Percentiles rank a stretch among this genome's conserved stretches.
These are phyloP conservation scores for Sebastolobus altivelis DNA, from an alignment of 2,797 vertebrate species.

Conservation along the genomic window DNA sequence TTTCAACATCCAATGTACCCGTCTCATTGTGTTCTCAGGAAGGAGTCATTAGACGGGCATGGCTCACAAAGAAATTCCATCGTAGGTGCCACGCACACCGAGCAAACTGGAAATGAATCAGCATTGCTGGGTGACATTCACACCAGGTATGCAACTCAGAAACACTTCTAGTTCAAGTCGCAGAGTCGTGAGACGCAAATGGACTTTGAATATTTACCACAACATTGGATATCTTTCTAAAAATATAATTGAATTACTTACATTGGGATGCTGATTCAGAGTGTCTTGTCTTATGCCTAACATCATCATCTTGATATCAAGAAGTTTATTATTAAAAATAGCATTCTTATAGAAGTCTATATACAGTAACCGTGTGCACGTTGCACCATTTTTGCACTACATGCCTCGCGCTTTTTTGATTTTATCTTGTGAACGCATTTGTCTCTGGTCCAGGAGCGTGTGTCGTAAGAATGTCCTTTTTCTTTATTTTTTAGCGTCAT, in stretches of 20 bases:
- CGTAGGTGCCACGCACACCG: not conserved
- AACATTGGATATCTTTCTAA: not conserved
- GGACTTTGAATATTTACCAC: not conserved
- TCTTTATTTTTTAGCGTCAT: not conserved
- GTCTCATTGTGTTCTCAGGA: not conserved
- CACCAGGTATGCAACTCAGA: not conserved
- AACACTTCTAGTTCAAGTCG: not conserved
- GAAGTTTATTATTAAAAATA: not conserved
- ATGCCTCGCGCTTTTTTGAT: too few relatives aligned
- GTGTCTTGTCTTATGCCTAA: not conserved
- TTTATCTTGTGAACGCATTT: not conserved
- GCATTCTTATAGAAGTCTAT: not conserved
- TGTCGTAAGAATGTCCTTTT: not conserved
- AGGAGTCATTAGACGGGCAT: not conserved
- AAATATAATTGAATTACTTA: not conserved
- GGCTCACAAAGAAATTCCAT: not conserved
- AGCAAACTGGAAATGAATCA: constrained; percentile 16
- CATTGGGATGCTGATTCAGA: not conserved
- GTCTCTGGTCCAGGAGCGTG: not conserved
- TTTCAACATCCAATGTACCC: not conserved
- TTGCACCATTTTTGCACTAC: not conserved
- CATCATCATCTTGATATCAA: not conserved
- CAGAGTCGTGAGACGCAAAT: not conserved
- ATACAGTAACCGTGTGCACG: not conserved
- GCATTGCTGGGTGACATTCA: not conserved